A percentile compares a stretch with the other conserved stretches of the same genome.
phyloP scores from a whole-genome alignment of 2,113 vertebrate species.

The Sebastes fasciatus region DNA sequence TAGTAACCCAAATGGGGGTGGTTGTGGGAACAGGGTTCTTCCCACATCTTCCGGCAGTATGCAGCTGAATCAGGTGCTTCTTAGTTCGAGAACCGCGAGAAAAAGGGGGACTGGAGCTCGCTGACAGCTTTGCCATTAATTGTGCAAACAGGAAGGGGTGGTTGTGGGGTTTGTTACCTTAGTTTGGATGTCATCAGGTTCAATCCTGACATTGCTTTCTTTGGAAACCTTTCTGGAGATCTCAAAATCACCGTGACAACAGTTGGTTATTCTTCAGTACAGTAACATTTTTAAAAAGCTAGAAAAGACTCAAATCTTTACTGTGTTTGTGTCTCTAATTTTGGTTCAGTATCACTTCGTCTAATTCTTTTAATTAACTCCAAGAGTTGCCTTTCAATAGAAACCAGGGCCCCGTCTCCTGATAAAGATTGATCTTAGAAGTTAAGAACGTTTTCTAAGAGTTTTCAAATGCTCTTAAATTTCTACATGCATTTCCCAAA shows the following conservation, averaged over 20 bases:
- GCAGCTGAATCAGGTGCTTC: too few relatives aligned
- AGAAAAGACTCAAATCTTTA: background rate
- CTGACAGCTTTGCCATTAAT: too few relatives aligned
- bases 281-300: background rate
- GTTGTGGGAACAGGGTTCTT: too few relatives aligned
- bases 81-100: too few relatives aligned
- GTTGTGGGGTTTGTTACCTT: too few relatives aligned
- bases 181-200: too few relatives aligned
- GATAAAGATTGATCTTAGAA: background rate
- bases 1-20: too few relatives aligned
- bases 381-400: background rate
- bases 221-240: background rate
- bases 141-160: too few relatives aligned
- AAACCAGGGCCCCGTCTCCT: background rate
- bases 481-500: slow-evolving; percentile 21
- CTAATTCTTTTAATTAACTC: background rate
- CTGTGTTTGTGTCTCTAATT: background rate
- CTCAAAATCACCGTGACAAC: background rate
- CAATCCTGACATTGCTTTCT: too few relatives aligned
- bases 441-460: slow-evolving; percentile 8
- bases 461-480: slow-evolving; percentile 14
- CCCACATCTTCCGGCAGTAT: too few relatives aligned
- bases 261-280: slow-evolving; percentile 6
- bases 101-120: too few relatives aligned
- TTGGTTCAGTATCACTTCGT: background rate